A percentile compares a stretch with the other conserved stretches of the same genome.
These are phyloP conservation scores for Luscinia megarhynchos DNA, from an alignment of 2,797 vertebrate genomes.

Conservation along the genomic window DNA sequence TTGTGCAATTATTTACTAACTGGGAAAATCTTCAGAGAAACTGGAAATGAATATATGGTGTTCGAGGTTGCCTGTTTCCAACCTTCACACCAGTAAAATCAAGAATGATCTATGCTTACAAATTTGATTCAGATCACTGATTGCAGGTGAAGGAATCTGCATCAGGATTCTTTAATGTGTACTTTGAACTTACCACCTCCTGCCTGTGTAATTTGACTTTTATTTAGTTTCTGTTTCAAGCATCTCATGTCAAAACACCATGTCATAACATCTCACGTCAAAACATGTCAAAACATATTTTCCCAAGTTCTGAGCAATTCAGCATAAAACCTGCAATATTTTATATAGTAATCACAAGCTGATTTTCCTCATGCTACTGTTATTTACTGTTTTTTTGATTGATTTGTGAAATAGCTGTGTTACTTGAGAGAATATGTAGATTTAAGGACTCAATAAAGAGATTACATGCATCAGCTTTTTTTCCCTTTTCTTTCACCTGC, in stretches of 20 bases:
- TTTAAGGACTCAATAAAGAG: neutral
- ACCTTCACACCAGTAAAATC: neutral
- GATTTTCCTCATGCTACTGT: neutral
- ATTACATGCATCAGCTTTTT: neutral
- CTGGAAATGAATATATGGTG: accelerated
- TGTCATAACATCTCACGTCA: neutral
- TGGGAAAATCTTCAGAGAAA: neutral
- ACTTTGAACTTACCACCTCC: neutral
- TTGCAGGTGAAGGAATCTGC: neutral
- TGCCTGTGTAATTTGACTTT: neutral
- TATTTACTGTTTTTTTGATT: neutral
- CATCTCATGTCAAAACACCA: neutral
- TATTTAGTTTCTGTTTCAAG: neutral
- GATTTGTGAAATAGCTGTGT: neutral
- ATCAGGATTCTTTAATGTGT: neutral
- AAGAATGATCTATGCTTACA: neutral
- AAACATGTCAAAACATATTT: neutral
- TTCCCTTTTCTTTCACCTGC: neutral
- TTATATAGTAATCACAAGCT: neutral
- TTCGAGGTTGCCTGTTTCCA: neutral
- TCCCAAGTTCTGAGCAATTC: neutral
- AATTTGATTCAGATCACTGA: neutral
- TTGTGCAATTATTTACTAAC: neutral
- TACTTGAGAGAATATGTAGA: neutral
- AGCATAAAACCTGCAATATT: neutral